These are phyloP conservation scores for Danio albolineatus DNA, from an alignment of 2,797 vertebrate species.

Conservation along the genomic window DNA sequence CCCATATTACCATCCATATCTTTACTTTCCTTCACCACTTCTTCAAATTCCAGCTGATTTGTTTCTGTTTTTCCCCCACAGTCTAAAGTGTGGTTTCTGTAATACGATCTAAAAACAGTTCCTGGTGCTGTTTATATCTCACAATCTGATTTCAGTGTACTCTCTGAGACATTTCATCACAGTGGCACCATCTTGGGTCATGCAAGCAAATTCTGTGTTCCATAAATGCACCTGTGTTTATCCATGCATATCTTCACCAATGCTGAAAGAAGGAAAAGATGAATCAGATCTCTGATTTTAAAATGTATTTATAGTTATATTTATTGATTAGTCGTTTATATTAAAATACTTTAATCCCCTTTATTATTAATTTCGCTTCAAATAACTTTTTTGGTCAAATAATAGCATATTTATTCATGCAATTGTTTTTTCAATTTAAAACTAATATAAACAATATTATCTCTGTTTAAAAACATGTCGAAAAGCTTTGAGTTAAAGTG, in stretches of 20 bases:
- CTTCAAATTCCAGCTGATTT: constrained; percentile 44
- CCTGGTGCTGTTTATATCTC: constrained; percentile 18
- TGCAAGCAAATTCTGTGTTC: constrained; percentile 37
- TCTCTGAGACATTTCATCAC: constrained; percentile 40
- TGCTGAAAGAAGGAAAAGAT: constrained; percentile 53
- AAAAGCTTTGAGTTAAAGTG: constrained; percentile 6
- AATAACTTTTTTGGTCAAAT: constrained; percentile 7
- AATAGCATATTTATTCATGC: background rate
- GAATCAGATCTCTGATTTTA: constrained; percentile 56
- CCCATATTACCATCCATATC: constrained; percentile 81
- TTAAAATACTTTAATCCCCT: background rate
- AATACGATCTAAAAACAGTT: constrained; percentile 20
- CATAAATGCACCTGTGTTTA: constrained; percentile 50
- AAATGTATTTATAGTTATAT: constrained; percentile 47
- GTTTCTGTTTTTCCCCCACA: constrained; percentile 31
- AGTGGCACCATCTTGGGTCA: constrained; percentile 42
- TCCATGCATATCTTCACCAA: constrained; percentile 25
- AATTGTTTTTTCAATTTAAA: background rate
- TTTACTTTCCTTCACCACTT: constrained; percentile 35
- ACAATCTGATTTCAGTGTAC: constrained; percentile 32
- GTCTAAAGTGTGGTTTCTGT: constrained; percentile 3
- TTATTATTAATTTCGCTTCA: constrained; percentile 34
- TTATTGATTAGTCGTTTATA: constrained; percentile 36
- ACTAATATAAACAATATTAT: background rate
- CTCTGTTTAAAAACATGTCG: background rate